phyloP scores from a whole-genome alignment of 2,797 vertebrate genomes.

The Cossypha dichroa region DNA sequence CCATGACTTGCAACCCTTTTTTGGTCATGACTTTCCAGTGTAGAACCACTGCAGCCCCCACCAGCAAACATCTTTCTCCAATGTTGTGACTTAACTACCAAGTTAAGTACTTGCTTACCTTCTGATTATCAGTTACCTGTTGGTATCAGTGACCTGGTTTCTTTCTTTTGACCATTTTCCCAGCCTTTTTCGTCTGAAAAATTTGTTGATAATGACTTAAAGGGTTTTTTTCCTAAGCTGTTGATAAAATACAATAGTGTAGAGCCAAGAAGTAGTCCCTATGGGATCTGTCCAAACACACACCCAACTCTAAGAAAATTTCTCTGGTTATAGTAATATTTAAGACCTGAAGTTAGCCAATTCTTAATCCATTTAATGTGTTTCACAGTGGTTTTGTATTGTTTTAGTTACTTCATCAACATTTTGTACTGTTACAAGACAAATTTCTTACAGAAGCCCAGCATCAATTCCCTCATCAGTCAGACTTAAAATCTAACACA shows the following conservation, averaged over 20 bases:
- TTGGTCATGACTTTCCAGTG: neutral
- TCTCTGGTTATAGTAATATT: constrained; percentile 36
- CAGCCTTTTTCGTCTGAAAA: neutral
- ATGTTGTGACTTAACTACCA: neutral
- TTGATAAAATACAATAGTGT: neutral
- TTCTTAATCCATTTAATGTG: constrained; percentile 32
- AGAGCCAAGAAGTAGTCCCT: constrained; percentile 20
- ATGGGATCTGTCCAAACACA: neutral
- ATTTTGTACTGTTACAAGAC: neutral
- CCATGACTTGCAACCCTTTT: neutral
- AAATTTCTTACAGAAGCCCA: constrained; percentile 28
- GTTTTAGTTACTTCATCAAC: neutral
- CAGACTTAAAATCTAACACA: neutral
- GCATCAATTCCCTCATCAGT: neutral
- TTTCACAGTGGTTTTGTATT: neutral
- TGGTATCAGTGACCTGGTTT: neutral
- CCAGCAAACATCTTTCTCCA: neutral
- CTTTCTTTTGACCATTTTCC: neutral
- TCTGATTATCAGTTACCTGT: fast-evolving
- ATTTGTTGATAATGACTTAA: neutral
- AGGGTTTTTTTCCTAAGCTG: neutral
- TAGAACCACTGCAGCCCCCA: neutral
- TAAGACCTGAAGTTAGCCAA: constrained; percentile 8
- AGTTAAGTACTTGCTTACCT: neutral
- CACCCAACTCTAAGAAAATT: constrained; percentile 52